Evolutionary conservation across 2,113 vertebrate genomes (phyloP).

Genomic region (Pluvianellus socialis): DNA sequence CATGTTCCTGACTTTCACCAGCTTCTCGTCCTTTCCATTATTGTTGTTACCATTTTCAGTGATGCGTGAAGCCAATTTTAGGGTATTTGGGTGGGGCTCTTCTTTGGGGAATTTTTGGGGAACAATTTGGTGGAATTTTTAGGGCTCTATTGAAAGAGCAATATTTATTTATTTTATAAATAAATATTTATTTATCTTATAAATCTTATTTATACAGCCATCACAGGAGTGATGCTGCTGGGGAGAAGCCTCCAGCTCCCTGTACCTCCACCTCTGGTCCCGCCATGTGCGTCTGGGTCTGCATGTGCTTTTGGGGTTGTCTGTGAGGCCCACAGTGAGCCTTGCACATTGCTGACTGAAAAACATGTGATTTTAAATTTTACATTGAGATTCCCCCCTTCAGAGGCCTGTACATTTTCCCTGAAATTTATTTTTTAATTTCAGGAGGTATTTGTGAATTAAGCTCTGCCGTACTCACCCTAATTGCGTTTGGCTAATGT

Average conservation of each 20-base stretch:
- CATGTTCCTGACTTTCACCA: neutral
- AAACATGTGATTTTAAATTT: neutral
- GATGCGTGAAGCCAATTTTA: neutral
- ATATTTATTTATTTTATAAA: no score
- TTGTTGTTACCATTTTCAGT: neutral
- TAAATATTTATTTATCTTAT: no score
- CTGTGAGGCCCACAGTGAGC: neutral
- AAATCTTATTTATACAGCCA: neutral
- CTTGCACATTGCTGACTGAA: neutral
- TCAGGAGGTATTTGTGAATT: neutral
- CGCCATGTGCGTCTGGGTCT: fast-evolving
- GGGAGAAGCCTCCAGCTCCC: fast-evolving
- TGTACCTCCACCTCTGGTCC: neutral
- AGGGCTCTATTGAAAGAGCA: neutral
- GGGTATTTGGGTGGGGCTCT: neutral
- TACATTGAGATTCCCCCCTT: neutral
- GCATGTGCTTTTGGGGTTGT: fast-evolving
- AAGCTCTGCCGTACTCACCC: neutral
- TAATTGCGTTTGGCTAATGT: neutral
- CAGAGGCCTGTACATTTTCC: neutral
- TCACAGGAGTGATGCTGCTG: neutral
- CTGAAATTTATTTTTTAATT: neutral
- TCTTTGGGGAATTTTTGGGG: no score
- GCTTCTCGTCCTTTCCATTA: neutral
- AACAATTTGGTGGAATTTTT: neutral